These are phyloP conservation scores for Apostichopus parvimensis DNA, from an alignment of 35 echinoderm and acorn worm species.

Conservation along the genomic window DNA sequence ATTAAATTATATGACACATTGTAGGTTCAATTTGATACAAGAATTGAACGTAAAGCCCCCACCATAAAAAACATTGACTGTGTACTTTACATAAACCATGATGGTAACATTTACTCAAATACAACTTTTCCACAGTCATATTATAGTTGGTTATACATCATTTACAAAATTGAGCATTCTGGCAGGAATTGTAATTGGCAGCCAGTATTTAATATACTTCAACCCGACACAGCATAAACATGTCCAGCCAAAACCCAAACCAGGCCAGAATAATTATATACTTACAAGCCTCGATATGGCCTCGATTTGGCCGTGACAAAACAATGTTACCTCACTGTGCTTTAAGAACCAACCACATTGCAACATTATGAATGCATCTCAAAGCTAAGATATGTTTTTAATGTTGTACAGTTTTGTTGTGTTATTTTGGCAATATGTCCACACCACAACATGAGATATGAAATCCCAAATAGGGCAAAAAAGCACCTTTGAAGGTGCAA, in stretches of 20 bases:
- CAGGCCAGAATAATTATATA: background rate
- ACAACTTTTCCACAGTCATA: background rate
- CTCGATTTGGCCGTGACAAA: too few relatives aligned
- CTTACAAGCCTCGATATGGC: too few relatives aligned
- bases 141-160: background rate
- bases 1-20: background rate
- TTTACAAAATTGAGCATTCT: background rate
- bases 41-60: background rate
- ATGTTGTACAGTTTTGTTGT: too few relatives aligned
- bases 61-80: background rate
- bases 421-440: too few relatives aligned
- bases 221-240: background rate
- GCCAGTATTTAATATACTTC: background rate
- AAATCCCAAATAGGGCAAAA: too few relatives aligned
- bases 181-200: background rate
- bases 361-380: too few relatives aligned
- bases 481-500: too few relatives aligned
- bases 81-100: too few relatives aligned
- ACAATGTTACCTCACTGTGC: too few relatives aligned
- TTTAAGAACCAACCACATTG: too few relatives aligned
- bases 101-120: background rate
- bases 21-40: background rate
- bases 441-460: too few relatives aligned
- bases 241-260: background rate
- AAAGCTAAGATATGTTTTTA: too few relatives aligned